A percentile compares a stretch with the other conserved stretches of the same genome.
Conservation (phyloP, 2,888 invertebrate species). For the Ochropleura plecta region DNA sequence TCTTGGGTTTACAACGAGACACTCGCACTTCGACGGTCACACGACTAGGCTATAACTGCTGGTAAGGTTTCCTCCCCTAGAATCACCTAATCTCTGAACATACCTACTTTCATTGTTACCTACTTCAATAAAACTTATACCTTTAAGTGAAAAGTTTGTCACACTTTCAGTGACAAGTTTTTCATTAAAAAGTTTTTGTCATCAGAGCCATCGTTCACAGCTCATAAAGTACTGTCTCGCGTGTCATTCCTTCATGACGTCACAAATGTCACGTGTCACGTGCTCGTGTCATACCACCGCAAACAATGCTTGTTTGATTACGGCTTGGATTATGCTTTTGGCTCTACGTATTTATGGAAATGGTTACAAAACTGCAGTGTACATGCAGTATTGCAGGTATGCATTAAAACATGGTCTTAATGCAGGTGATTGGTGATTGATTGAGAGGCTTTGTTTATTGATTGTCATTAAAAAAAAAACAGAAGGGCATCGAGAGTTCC, state of each 20-base stretch:
- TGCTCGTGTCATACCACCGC: constrained; percentile 21
- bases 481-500: no score
- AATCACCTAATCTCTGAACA: not conserved
- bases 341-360: constrained; percentile 2
- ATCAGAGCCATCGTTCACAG: constrained; percentile 3
- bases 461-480: not conserved
- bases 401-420: not conserved
- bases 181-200: not conserved
- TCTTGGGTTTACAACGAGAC: no score
- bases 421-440: not conserved
- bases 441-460: not conserved
- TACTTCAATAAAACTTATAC: not conserved
- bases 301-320: constrained; percentile 57
- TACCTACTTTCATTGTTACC: not conserved
- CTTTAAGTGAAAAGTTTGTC: not conserved
- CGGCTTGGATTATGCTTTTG: constrained; percentile 28
- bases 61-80: not conserved
- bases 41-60: no score
- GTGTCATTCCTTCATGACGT: constrained; percentile 49
- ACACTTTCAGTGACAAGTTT: constrained; percentile 2
- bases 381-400: constrained; percentile 7
- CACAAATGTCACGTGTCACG: constrained; percentile 31
- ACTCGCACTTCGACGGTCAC: no score
- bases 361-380: constrained; percentile 17
- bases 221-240: constrained; percentile 44